Evolutionary conservation across 2,113 vertebrate species (phyloP).

Genomic region (Atrichornis clamosus): DNA sequence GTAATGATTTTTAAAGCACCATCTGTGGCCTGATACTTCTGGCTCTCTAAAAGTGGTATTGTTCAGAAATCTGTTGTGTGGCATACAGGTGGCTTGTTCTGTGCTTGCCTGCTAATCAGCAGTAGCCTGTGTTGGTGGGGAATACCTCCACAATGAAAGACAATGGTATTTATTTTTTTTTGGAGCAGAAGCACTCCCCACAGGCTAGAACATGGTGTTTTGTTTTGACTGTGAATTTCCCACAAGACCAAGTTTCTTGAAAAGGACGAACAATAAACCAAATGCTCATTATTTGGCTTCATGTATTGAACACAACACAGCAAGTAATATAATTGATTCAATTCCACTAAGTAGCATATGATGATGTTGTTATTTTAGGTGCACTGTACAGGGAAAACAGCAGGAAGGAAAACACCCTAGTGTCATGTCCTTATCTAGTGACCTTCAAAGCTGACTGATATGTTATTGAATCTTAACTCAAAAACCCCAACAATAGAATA

Average conservation of each 20-base stretch:
- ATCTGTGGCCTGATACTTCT: conserved; percentile 18
- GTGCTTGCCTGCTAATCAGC: neutral
- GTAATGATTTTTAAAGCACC: neutral
- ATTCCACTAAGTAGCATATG: neutral
- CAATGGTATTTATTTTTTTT: neutral
- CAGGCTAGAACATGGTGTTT: neutral
- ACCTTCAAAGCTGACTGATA: neutral
- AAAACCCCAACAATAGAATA: neutral
- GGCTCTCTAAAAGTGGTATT: neutral
- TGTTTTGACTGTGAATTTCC: conserved; percentile 19
- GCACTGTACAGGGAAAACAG: neutral
- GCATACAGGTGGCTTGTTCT: neutral
- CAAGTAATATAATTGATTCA: conserved; percentile 16
- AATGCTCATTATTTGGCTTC: conserved; percentile 19
- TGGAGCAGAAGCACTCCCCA: neutral
- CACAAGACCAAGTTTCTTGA: neutral
- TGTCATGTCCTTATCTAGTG: neutral
- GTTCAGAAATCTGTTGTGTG: neutral
- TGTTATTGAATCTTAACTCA: neutral
- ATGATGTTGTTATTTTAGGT: conserved; percentile 17
- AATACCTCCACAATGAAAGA: neutral
- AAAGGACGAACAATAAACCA: neutral
- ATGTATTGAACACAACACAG: neutral
- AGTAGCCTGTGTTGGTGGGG: neutral
- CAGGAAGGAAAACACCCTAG: neutral